Evolutionary conservation across 2,888 invertebrate species (phyloP), one percentile per base, ranked within the genome.

Genomic region (Panopea generosa): DNA sequence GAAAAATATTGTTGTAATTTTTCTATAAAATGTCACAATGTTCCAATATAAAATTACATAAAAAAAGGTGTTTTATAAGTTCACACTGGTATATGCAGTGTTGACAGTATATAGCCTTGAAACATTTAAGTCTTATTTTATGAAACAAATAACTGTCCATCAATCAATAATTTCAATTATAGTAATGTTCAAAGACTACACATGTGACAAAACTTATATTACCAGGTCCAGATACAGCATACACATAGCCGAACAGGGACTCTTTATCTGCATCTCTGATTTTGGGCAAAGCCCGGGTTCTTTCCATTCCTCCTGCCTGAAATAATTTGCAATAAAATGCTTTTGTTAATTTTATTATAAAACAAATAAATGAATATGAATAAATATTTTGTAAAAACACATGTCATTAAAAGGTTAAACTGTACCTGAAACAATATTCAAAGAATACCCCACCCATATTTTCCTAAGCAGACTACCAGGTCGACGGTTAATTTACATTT

Each of bases 141-240:
- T n/a, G n/a, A n/a, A n/a, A n/a, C n/a, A n/a, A n/a, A n/a, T n/a
- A n/a, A n/a, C n/a, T n/a, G n/a, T n/a, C n/a, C n/a, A n/a, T n/a
- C n/a, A n/a, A n/a, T n/a, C n/a, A n/a, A n/a, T n/a, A n/a, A n/a
- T n/a, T n/a, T n/a, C n/a, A n/a, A n/a, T n/a, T n/a, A n/a, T n/a
- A n/a, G n/a, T n/a, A n/a, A n/a, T n/a, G n/a, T n/a, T n/a, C n/a
- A n/a, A n/a, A n/a, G n/a, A n/a, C n/a, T n/a, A n/a, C n/a, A n/a
- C n/a, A n/a, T n/a, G 4, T 33, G 33, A 33, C 11, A 33, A 33
- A 33, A 7, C 11, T 7, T 16, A 26, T 68, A 93, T 93, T 93
- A 98, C 98, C 99, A 94, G 99, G 99, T 87, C 99, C 99, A 68
- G 99, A 99, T 24, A 99, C 99, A 49, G 98, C 99, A 92, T 95